Conservation (phyloP, 1,140 invertebrate genomes). For the Camponotus vicinus region DNA sequence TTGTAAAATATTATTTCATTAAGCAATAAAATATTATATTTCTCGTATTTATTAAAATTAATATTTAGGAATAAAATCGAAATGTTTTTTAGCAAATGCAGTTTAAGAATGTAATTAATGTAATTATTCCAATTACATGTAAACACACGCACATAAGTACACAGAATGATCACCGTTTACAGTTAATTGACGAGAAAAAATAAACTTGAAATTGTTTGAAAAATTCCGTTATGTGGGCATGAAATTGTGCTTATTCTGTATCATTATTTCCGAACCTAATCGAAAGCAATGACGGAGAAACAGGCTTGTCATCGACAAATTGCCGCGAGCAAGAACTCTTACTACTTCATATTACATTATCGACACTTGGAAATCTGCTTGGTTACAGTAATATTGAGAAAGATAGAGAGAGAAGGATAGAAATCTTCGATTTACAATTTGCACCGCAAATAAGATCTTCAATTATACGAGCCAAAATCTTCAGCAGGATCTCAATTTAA, state of each 20-base stretch:
- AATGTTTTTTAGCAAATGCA: neutral
- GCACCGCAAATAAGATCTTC: constrained; percentile 1
- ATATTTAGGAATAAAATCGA: neutral
- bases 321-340: neutral
- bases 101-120: neutral
- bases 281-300: neutral
- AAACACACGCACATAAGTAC: too few relatives aligned
- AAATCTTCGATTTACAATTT: constrained; percentile 24
- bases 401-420: neutral
- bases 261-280: constrained; percentile 24
- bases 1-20: neutral
- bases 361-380: neutral
- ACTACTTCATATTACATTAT: constrained; percentile 1
- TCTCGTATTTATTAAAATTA: neutral
- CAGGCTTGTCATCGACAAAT: neutral
- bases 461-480: neutral
- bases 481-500: neutral
- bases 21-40: neutral
- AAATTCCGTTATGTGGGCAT: neutral
- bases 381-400: neutral
- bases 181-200: neutral
- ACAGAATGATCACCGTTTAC: too few relatives aligned
- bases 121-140: neutral
- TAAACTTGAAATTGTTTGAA: neutral
- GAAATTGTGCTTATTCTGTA: neutral